Percentiles rank a stretch among this genome's conserved stretches.
Conservation (phyloP, 2,797 vertebrate genomes). For the Pelobates cultripes region DNA sequence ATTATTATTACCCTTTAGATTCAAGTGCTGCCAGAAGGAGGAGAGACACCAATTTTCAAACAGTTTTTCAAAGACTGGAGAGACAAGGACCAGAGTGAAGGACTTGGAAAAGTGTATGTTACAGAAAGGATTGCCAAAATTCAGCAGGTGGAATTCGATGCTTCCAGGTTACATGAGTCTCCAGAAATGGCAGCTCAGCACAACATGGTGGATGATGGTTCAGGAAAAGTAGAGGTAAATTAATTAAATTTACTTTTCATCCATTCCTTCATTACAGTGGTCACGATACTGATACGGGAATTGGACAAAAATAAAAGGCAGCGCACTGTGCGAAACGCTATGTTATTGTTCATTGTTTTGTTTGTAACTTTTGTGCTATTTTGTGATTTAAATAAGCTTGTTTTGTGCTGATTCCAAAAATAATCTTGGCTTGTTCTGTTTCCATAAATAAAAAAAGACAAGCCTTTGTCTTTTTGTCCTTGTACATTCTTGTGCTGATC, state of each 20-base stretch:
- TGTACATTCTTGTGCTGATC: neutral
- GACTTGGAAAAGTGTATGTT: slow-evolving; percentile 84
- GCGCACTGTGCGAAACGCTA: too few relatives aligned
- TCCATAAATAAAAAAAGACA: too few relatives aligned
- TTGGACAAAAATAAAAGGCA: too few relatives aligned
- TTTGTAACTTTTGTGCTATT: too few relatives aligned
- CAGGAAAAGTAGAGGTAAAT: slow-evolving; percentile 81
- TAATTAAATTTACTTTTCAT: neutral
- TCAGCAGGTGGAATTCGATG: slow-evolving; percentile 84
- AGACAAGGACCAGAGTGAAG: slow-evolving; percentile 83
- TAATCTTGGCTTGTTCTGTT: too few relatives aligned
- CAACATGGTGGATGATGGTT: slow-evolving; percentile 89
- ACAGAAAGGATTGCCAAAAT: slow-evolving; percentile 86
- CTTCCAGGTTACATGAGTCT: slow-evolving; percentile 82
- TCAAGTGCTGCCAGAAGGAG: slow-evolving; percentile 89
- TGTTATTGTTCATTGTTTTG: too few relatives aligned
- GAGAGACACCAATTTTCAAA: slow-evolving; percentile 89
- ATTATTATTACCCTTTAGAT: slow-evolving; percentile 72
- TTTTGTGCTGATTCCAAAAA: too few relatives aligned
- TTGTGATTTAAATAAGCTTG: too few relatives aligned
- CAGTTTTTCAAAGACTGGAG: slow-evolving; percentile 90
- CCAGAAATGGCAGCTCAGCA: slow-evolving; percentile 88
- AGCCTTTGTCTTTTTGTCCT: too few relatives aligned
- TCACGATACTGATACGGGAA: too few relatives aligned
- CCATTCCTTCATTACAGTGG: too few relatives aligned